Conservation (phyloP, 2,888 invertebrate species). For the Congeria kusceri region DNA sequence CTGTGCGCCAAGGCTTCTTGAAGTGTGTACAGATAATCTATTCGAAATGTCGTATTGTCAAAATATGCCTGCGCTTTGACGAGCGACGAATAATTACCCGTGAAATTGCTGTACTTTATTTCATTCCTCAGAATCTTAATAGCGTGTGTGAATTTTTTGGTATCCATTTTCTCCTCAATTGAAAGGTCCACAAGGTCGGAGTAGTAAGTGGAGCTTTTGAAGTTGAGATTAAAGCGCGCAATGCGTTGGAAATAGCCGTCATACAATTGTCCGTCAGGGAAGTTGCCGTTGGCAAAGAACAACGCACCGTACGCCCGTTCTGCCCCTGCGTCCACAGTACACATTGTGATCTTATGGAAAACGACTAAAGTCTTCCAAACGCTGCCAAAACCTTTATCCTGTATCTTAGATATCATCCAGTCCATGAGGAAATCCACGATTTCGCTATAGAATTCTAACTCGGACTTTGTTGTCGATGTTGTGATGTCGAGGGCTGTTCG, state of each 20-base stretch:
- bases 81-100: slow-evolving; percentile 85
- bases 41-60: slow-evolving; percentile 92
- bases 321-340: slow-evolving; percentile 94
- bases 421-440: slow-evolving; percentile 71
- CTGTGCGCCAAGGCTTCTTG: slow-evolving; percentile 86
- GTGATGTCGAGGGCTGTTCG: slow-evolving; percentile 24
- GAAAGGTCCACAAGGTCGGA: slow-evolving; percentile 90
- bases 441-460: slow-evolving; percentile 68
- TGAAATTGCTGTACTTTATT: slow-evolving; percentile 56
- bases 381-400: slow-evolving; percentile 69
- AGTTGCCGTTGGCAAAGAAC: slow-evolving; percentile 92
- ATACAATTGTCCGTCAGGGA: slow-evolving; percentile 89
- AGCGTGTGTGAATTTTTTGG: slow-evolving; percentile 23
- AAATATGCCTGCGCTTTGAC: slow-evolving; percentile 92
- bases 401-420: slow-evolving; percentile 74
- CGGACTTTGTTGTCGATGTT: slow-evolving; percentile 16
- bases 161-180: slow-evolving; percentile 14
- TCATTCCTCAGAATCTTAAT: slow-evolving; percentile 86
- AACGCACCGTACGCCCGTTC: slow-evolving; percentile 94
- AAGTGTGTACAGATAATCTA: slow-evolving; percentile 92
- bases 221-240: slow-evolving; percentile 91
- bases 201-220: slow-evolving; percentile 93
- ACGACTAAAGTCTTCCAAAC: slow-evolving; percentile 88
- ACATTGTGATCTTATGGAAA: slow-evolving; percentile 94
- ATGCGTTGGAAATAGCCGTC: slow-evolving; percentile 92